Evolutionary conservation across 2,797 vertebrate genomes (phyloP).

Genomic region (Ctenochaetus hawaiiensis): DNA sequence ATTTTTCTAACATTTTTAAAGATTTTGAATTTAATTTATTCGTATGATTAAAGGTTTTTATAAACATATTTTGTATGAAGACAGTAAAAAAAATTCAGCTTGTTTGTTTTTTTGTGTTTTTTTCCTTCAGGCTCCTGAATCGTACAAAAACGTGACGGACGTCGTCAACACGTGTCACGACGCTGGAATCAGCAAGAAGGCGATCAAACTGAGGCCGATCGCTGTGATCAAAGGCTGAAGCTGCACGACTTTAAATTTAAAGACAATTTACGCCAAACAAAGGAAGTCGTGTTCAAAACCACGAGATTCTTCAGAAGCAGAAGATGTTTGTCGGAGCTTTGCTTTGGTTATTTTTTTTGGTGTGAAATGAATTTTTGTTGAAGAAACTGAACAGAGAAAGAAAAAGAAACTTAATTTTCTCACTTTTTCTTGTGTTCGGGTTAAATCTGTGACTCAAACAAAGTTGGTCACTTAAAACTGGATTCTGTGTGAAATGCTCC

Average conservation of each 20-base stretch:
- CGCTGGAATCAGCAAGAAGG: slow-evolving; percentile 98
- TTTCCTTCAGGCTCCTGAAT: slow-evolving; percentile 92
- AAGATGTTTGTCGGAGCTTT: not conserved
- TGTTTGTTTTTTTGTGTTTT: not conserved
- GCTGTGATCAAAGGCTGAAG: slow-evolving; percentile 97
- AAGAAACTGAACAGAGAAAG: not conserved
- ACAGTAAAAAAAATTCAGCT: too few relatives aligned
- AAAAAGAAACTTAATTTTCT: slow-evolving; percentile 9
- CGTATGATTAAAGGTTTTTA: too few relatives aligned
- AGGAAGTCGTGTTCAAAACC: not conserved
- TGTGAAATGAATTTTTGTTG: slow-evolving; percentile 14
- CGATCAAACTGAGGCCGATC: slow-evolving; percentile 96
- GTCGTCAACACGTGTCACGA: slow-evolving; percentile 97
- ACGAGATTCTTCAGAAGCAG: not conserved
- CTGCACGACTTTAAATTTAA: rapidly evolving
- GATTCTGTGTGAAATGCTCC: not conserved
- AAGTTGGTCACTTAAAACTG: not conserved
- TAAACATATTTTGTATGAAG: too few relatives aligned
- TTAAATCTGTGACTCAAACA: slow-evolving; percentile 24
- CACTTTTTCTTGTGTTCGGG: not conserved
- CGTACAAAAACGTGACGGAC: slow-evolving; percentile 98
- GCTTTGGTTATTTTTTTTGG: not conserved
- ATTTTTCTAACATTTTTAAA: too few relatives aligned
- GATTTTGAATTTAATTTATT: too few relatives aligned
- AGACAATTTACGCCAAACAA: not conserved